Percentiles rank a stretch among this genome's conserved stretches.
These are phyloP conservation scores for Aurelia sp. DNA, from an alignment of 30 jellyfish, hydroid and myxozoan species.

Conservation along the genomic window DNA sequence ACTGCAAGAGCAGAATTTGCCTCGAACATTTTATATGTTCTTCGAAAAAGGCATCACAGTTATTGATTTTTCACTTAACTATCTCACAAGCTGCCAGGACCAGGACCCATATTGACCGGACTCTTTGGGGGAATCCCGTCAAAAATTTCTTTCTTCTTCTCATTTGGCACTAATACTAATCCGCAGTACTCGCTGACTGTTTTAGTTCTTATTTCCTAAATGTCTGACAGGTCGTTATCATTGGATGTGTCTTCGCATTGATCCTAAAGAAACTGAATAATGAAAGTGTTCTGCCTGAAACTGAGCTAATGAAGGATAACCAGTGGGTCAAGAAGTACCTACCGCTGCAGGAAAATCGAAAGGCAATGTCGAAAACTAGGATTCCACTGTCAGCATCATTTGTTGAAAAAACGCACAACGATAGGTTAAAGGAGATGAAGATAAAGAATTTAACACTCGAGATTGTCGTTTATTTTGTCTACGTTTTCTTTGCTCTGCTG, in stretches of 20 bases:
- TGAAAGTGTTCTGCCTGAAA: conserved; percentile 57
- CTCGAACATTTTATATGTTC: no score
- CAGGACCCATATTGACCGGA: no score
- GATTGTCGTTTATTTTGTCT: conserved; percentile 44
- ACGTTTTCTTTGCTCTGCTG: conserved; percentile 63
- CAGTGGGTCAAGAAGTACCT: conserved; percentile 24
- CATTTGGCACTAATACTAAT: no score
- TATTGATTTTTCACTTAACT: no score
- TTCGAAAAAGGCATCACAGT: no score
- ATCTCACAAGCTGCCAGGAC: no score
- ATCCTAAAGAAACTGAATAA: conserved; percentile 61
- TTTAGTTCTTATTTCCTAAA: no score
- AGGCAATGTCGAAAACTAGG: conserved; percentile 11
- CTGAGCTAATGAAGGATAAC: conserved; percentile 30
- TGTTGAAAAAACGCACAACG: conserved; percentile 40
- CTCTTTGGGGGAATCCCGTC: no score
- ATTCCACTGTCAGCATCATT: conserved; percentile 46
- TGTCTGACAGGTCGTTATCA: conserved; percentile 46
- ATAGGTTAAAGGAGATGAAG: conserved; percentile 47
- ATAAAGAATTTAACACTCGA: conserved; percentile 60
- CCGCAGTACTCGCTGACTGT: no score
- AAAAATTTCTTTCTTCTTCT: no score
- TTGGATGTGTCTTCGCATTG: conserved; percentile 72
- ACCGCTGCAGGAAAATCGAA: conserved; percentile 3
- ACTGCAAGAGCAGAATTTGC: no score